Evolutionary conservation across 2,888 invertebrate genomes (phyloP), one percentile per base, ranked within the genome.

Genomic region (Anticlea derivata): DNA sequence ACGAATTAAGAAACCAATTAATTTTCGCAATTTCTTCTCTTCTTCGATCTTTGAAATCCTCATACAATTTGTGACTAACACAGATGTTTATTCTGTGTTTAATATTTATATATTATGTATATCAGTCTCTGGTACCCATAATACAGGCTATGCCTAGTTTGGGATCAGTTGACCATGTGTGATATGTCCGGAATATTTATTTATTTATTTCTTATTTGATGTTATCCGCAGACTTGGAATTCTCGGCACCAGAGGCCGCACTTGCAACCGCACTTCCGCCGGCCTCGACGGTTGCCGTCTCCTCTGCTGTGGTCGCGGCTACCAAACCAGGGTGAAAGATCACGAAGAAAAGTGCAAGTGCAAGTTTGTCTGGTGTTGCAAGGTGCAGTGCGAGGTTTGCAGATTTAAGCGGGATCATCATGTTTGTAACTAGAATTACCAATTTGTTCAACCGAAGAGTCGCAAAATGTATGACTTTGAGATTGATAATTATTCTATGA

Each of bases 301-400:
- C 30, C 92, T 97, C 41, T 97, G 97, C 86, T 97, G 97, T 78
- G 97, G 97, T 0, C 92, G 97, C 49, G 97, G 97, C 7, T 96
- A 96, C 83, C 96, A 96, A 76, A 97, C 97, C 3, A 86, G 96
- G 47, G 94, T 96, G 1, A 91, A 94, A 26, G 95, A 96, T 68
- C 95, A 96, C 53, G 94, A 94, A 69, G 96, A 97, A 75, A 96
- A 97, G 80, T 97, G 97, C 85, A 94, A 95, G 72, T 97, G 97
- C 80, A 94, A 94, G 63, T 97, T 97, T 78, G 95, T 96, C 52
- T 97, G 97, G 97, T 97, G 97, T 86, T 97, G 97, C 84, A 92
- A 94, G 61, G 97, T 97, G 1, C 94, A 95, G 68, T 97, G 97
- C 86, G 95, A 96, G 73, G 92, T 94, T 57, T 97, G 97, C 82